Evolutionary conservation across 2,113 vertebrate genomes (phyloP).

Genomic region (Crocuta crocuta): DNA sequence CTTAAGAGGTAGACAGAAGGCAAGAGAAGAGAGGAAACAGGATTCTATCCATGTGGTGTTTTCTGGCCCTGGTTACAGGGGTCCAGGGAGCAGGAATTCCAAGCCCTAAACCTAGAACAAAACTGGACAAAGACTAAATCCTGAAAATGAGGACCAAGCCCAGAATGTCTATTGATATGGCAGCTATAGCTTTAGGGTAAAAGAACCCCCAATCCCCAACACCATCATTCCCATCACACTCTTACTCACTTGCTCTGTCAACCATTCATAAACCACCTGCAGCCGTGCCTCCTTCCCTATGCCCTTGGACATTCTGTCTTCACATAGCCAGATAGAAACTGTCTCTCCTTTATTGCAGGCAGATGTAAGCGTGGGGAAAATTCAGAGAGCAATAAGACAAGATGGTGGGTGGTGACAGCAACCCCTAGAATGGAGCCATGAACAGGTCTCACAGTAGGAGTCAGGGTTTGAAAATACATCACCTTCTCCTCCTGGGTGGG

Average conservation of each 20-base stretch:
- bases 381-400: constrained; percentile 36
- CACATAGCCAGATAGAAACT: neutral
- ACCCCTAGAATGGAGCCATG: neutral
- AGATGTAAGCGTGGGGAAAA: neutral
- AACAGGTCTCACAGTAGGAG: neutral
- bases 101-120: neutral
- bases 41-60: neutral
- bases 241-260: neutral
- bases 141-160: neutral
- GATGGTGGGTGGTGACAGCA: neutral
- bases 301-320: neutral
- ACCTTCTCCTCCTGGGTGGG: neutral
- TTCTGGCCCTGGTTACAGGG: constrained; percentile 10
- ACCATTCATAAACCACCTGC: neutral
- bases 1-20: neutral
- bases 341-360: constrained; percentile 36
- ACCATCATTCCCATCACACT: neutral
- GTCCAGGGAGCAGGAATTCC: constrained; percentile 41
- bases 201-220: neutral
- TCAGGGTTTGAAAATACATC: constrained; percentile 76
- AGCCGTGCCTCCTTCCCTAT: neutral
- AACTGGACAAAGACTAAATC: neutral
- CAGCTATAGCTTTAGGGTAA: neutral
- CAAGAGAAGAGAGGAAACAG: neutral
- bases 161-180: neutral